Base-by-base conservation (phyloP, 2,797 vertebrate species). In the Sebastes trivittatus region DNA sequence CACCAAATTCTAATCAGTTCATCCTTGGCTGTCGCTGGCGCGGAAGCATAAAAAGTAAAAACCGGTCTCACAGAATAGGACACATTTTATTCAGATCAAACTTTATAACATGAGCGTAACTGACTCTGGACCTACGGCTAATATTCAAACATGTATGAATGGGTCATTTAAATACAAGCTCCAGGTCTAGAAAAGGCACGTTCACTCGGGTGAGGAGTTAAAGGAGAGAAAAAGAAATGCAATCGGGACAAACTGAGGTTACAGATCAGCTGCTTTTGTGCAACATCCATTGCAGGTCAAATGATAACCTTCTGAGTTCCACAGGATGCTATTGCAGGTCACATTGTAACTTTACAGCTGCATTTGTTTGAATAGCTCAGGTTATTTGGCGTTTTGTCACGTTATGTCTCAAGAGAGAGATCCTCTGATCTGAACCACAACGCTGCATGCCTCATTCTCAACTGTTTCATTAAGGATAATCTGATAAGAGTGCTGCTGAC, bases 261-360 rank as follows among this genome's bases (percentile, higher is more conserved):
- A 56, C 10, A 75, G 56, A 80, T 78, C 52, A 80, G 34, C 66
- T 70, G 71, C 77, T 29, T 61, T 22, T 11, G 63, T 55, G 29
- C 36, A 68, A 62, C 30, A 78, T 63, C 9, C 60, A 71, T 81
- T 66, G 23, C 13, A 72, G 62, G 56, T 80, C 63, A 77, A 71
- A 66, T 70, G 76, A 91, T 87, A 86, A 86, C 75, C 71, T 82
- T 30, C n/a, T 54, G 75, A 42, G 56, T 23, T 62, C 6, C 13
- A 76, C 8, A 36, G 2, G 2, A 62, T 38, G 59, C 29, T 80
- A 77, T 27, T 76, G 27, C 30, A 78, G 72, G 73, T 78, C 72
- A 80, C 11, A 62, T 59, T 34, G 29, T 6, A 38, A 38, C 36
- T 38, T 38, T 14, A 38, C 36, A 69, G 62, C 14, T 10, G 16